Base-by-base conservation (phyloP, 1,140 invertebrate species). In the Drosophila fuyamai region DNA sequence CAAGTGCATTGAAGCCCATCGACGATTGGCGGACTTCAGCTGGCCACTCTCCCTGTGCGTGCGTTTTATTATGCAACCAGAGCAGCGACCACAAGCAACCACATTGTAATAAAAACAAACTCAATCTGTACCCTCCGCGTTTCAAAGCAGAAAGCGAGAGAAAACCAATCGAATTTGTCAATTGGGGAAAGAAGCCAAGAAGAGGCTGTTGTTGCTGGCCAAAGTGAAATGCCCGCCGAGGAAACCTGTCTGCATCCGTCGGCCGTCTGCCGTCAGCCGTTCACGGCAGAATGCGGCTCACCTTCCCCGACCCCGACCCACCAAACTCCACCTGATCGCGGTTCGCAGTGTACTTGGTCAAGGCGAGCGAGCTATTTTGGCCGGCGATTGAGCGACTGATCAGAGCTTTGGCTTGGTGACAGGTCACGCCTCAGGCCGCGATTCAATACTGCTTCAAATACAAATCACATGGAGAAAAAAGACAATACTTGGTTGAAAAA, bases 341-440 rank as follows among this genome's bases (percentile, higher is more conserved):
- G 54, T 36, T 61, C 68, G 44, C 29, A 58, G 76, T 79, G 81
- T 76, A 76, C 61, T 76, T 86, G 83, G 83, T 89, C 83, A 86
- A 86, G 83, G 83, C 63, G 46, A 88, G 60, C 82, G 46, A 62
- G 76, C 16, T 29, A 62, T 48, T 55, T 62, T 35, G 7, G 1
- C 27, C 47, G 47, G 47, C 48, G 9, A 51, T 51, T 29, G 29
- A 51, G 1, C 48, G 10, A 12, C 4, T 10, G 9, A 18, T 18
- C 12, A 7, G 13, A 9, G 38, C 47, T 72, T 32, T 36, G 56
- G 14, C 16, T 29, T 14, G 62, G 55, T 44, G 73, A 77, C 62
- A 68, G 65, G 73, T 77, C 73, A 10, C 56, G 75, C 56, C 50
- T 76, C 29, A 29, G 51, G 44, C 10, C 12, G 23, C 36, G 36